Base-by-base conservation (phyloP, 2,888 invertebrate species). In the Acronicta aceris region DNA sequence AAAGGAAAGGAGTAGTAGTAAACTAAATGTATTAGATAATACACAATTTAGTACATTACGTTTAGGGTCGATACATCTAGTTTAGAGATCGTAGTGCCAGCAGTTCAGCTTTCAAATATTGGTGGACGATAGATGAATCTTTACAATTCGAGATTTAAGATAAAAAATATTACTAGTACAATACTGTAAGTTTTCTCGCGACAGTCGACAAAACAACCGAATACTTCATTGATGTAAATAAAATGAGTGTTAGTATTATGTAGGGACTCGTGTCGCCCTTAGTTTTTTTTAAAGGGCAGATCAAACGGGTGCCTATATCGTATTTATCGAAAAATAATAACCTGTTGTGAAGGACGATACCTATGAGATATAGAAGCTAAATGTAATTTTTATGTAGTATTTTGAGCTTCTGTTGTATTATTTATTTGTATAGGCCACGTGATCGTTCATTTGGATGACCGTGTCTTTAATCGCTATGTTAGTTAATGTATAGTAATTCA, bases 51-150 rank as follows among this genome's bases (percentile, higher is more conserved):
- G 86, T 86, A 86, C 76, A 76, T 88, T 88, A 87, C 73, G 79
- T 84, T 87, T 88, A 90, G 87, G 82, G 78, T 86, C 78, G 89
- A 86, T 73, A 89, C 89, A 87, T 86, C 84, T 92, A 92, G 90
- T 68, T 84, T 91, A 92, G 89, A 82, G 82, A 85, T 75, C 69
- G 85, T 93, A 92, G 91, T 81, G 82, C 79, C 85, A 87, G 86
- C 89, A 84, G 93, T 93, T 90, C 94, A 94, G 94, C 94, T 94
- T 94, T 94, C 94, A 82, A 94, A 94, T 94, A 94, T 94, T 94
- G 94, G 94, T 88, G 84, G 81, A 85, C 66, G 79, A 82, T 90
- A 90, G 85, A 83, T 82, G 83, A 86, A 88, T 88, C 85, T 91
- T 87, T 89, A 91, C 87, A 88, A 89, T 89, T 88, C 84, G 79